phyloP scores from a whole-genome alignment of 2,888 invertebrate species.

The Nowickia ferox region DNA sequence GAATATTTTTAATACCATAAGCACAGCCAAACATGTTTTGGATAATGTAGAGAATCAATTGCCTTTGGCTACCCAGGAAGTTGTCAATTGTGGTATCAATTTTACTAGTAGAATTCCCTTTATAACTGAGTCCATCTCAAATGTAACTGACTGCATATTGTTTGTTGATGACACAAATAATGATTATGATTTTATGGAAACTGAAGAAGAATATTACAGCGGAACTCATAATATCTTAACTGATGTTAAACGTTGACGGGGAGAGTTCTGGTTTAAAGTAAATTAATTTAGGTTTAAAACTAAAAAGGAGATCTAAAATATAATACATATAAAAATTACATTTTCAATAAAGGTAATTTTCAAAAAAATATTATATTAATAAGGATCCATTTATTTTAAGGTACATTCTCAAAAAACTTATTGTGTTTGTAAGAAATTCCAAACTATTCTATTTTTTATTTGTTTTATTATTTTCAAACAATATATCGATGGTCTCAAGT shows the following conservation, averaged over 20 bases:
- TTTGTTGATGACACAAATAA: conserved; percentile 73
- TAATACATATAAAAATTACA: no score
- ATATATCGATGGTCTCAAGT: no score
- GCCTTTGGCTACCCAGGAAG: conserved; percentile 74
- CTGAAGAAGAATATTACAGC: conserved; percentile 72
- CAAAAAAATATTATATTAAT: no score
- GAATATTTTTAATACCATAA: conserved; percentile 75
- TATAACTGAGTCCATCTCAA: conserved; percentile 76
- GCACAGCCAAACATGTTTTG: conserved; percentile 75
- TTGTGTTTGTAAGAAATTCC: no score
- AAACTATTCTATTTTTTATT: no score
- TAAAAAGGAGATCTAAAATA: no score
- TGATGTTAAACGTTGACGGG: not conserved
- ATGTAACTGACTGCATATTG: conserved; percentile 76
- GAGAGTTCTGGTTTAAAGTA: not conserved
- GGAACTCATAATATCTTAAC: not conserved
- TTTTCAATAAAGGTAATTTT: no score
- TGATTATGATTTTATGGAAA: conserved; percentile 76
- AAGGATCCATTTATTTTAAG: no score
- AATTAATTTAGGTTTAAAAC: no score
- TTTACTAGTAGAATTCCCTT: conserved; percentile 76
- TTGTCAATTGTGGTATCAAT: conserved; percentile 73
- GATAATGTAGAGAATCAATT: conserved; percentile 74
- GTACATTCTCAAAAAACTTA: no score
- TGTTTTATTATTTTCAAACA: no score